A percentile compares a stretch with the other conserved stretches of the same genome.
phyloP scores from a whole-genome alignment of 2,888 invertebrate species.

The Lissonota sp. region DNA sequence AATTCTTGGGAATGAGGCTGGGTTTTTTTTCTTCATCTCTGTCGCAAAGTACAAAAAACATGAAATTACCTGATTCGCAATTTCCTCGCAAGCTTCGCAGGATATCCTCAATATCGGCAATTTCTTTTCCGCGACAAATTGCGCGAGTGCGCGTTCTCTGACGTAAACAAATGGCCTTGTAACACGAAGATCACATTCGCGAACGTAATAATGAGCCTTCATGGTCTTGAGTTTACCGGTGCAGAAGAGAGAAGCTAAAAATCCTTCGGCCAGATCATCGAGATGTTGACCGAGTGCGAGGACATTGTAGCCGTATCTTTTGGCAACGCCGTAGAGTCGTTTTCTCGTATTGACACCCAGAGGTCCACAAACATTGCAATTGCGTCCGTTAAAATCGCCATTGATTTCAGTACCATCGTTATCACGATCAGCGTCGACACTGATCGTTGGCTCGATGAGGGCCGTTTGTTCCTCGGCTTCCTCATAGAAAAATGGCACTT shows the following conservation, averaged over 20 bases:
- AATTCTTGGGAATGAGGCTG: too few relatives aligned
- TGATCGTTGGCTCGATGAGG: conserved; percentile 81
- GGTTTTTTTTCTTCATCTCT: too few relatives aligned
- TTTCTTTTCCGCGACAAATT: conserved; percentile 90
- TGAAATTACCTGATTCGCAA: conserved; percentile 84
- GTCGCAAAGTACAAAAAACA: background rate
- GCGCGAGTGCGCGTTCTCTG: conserved; percentile 89
- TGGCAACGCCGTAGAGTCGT: conserved; percentile 90
- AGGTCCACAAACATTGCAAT: conserved; percentile 62
- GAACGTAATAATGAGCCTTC: conserved; percentile 92
- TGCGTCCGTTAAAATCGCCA: conserved; percentile 40
- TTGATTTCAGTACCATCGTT: background rate
- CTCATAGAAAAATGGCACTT: conserved; percentile 87
- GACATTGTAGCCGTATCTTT: conserved; percentile 92
- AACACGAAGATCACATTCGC: conserved; percentile 92
- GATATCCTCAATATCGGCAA: conserved; percentile 88
- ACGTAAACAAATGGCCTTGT: conserved; percentile 95
- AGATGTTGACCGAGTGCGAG: conserved; percentile 94
- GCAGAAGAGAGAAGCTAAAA: conserved; percentile 92
- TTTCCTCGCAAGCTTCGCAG: conserved; percentile 83
- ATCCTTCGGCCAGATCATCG: conserved; percentile 93
- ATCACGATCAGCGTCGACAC: background rate
- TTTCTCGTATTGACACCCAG: conserved; percentile 84
- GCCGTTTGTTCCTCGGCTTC: conserved; percentile 88
- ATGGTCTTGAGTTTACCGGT: conserved; percentile 91